phyloP scores from a whole-genome alignment of 2,888 invertebrate genomes.

The Yponomeuta cagnagella region DNA sequence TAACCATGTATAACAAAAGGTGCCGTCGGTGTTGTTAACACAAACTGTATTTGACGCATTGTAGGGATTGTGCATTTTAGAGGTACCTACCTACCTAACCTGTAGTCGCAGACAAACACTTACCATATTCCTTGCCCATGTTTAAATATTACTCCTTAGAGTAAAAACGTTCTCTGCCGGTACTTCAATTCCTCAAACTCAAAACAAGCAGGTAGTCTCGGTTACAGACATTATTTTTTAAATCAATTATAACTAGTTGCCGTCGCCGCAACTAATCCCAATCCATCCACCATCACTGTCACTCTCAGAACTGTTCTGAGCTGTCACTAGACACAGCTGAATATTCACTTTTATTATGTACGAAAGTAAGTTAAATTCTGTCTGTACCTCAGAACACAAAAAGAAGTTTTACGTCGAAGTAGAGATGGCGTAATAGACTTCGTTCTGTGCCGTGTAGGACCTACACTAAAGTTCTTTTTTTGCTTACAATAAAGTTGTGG shows the following conservation, averaged over 20 bases:
- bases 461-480: not conserved
- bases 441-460: too few species aligned
- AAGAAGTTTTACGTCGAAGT: too few species aligned
- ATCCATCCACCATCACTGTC: conserved; percentile 11
- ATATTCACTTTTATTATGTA: not conserved
- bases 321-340: conserved; percentile 18
- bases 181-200: not conserved
- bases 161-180: not conserved
- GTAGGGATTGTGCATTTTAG: not conserved
- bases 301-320: too few species aligned
- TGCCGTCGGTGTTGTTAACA: too few species aligned
- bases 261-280: not conserved
- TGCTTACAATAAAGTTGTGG: not conserved
- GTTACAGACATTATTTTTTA: conserved; percentile 1
- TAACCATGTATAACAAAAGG: too few species aligned
- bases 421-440: too few species aligned
- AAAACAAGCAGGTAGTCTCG: not conserved
- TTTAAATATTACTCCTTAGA: conserved; percentile 10
- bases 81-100: not conserved
- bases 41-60: not conserved
- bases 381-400: too few species aligned
- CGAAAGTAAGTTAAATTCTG: not conserved
- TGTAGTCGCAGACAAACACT: conserved; percentile 20
- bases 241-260: not conserved
- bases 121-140: conserved; percentile 61